phyloP scores from a whole-genome alignment of 2,888 invertebrate genomes.

The Achlya flavicornis region DNA sequence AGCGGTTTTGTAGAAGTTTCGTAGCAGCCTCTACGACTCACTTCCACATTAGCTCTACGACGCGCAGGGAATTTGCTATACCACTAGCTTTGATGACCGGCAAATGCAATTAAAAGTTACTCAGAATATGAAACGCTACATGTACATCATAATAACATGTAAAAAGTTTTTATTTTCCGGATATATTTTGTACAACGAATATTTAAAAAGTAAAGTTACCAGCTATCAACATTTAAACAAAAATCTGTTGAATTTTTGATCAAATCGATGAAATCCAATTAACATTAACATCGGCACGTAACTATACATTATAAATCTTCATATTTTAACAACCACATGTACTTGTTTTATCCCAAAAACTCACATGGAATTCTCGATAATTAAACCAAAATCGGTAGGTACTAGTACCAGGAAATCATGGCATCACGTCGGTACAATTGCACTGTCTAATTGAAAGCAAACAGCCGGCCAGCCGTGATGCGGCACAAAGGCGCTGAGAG shows the following conservation, averaged over 20 bases:
- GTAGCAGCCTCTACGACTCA: background rate
- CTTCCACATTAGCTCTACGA: background rate
- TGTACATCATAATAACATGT: conserved; percentile 15
- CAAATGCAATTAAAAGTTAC: conserved; percentile 48
- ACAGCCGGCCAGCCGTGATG: conserved; percentile 35
- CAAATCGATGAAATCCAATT: too few relatives aligned
- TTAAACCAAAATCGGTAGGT: background rate
- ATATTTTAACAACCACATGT: too few relatives aligned
- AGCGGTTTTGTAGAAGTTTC: background rate
- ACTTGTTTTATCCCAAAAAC: too few relatives aligned
- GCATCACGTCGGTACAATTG: conserved; percentile 25
- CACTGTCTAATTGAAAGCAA: conserved; percentile 50
- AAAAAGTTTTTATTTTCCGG: conserved; percentile 1
- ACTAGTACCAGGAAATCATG: conserved; percentile 23
- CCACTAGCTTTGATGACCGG: conserved; percentile 27
- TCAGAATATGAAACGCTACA: conserved; percentile 22
- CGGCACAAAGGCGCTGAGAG: conserved; percentile 32
- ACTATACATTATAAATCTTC: too few relatives aligned
- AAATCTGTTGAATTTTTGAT: too few relatives aligned
- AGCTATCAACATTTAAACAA: too few relatives aligned
- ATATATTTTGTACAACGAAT: background rate
- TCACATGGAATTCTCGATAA: background rate
- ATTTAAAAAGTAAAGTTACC: too few relatives aligned
- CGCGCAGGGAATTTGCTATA: background rate
- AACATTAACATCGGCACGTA: too few relatives aligned